phyloP scores from a whole-genome alignment of 2,113 vertebrate genomes.

The Thunnus thynnus region DNA sequence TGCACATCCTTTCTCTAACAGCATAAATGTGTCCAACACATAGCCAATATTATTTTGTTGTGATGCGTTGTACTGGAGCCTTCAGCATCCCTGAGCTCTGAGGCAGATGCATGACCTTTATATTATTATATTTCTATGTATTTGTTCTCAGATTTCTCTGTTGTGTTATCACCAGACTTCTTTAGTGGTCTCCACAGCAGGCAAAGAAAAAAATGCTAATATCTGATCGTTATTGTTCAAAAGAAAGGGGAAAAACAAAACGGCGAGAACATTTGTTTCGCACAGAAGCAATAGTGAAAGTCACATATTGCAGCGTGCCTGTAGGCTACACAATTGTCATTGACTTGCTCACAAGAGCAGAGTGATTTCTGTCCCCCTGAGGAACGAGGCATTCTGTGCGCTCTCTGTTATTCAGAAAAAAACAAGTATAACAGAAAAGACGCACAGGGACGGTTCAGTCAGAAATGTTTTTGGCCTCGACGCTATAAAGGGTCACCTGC shows the following conservation, averaged over 20 bases:
- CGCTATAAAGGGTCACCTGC: constrained; percentile 33
- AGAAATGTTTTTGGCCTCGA: constrained; percentile 56
- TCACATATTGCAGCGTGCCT: constrained; percentile 59
- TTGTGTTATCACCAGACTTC: background rate
- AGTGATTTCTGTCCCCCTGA: constrained; percentile 70
- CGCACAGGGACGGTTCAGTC: constrained; percentile 31
- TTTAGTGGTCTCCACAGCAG: background rate
- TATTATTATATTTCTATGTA: constrained; percentile 3
- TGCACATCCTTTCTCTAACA: constrained; percentile 42
- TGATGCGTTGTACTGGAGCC: background rate
- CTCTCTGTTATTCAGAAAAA: constrained; percentile 47
- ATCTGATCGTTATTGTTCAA: constrained; percentile 35
- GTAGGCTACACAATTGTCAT: constrained; percentile 67
- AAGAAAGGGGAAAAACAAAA: constrained; percentile 35
- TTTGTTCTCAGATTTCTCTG: constrained; percentile 22
- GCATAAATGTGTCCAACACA: constrained; percentile 4
- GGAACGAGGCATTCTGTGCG: constrained; percentile 55
- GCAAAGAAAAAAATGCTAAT: constrained; percentile 28
- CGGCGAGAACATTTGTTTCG: constrained; percentile 35
- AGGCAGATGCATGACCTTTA: constrained; percentile 3
- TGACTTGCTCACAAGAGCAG: constrained; percentile 72
- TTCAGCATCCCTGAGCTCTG: background rate
- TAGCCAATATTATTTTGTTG: background rate
- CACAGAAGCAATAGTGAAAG: constrained; percentile 66
- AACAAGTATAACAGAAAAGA: constrained; percentile 50